Evolutionary conservation across 2,888 invertebrate species (phyloP), one percentile per base, ranked within the genome.

Genomic region (Leistus spinibarbis): DNA sequence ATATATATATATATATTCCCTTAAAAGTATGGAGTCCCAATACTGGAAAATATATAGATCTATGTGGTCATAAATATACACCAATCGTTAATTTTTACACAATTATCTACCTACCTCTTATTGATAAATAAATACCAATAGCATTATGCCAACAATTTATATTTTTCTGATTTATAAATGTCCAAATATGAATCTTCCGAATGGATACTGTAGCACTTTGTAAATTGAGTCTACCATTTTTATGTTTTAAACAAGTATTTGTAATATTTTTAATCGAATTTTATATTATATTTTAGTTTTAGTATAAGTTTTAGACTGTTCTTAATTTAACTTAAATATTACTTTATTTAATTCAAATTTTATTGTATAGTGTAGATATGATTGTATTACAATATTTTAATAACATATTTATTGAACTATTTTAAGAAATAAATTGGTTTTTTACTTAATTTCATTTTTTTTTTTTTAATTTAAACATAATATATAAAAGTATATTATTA

Each of bases 391-490:
- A 57, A 27, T 72, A 72, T 60, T 65, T 66, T 60, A 60, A 72
- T 66, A 60, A 72, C 60, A 73, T 73, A 73, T 73, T 73, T 73
- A 73, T 73, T 73, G 73, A 73, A 66, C 27, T 67, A 65, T 72
- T 71, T 70, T 56, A 72, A 72, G 63, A 67, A 73, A 67, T 67
- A 73, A 73, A 73, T 56, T 73, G 73, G 65, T 73, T 73, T 72
- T 69, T 73, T 40, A 40, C 40, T 40, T 40, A 40, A 4, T 40
- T 40, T 40, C 3, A 40, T 2, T 40, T 40, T 40, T 13, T 40
- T 40, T 40, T 40, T n/a, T n/a, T n/a, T n/a, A n/a, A n/a, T n/a
- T n/a, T n/a, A n/a, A n/a, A n/a, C n/a, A n/a, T n/a, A n/a, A n/a
- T n/a, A n/a, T n/a, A n/a, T n/a, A n/a, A n/a, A n/a, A n/a, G n/a